Conservation (phyloP, 2,888 invertebrate genomes). For the Cryptus armator region DNA sequence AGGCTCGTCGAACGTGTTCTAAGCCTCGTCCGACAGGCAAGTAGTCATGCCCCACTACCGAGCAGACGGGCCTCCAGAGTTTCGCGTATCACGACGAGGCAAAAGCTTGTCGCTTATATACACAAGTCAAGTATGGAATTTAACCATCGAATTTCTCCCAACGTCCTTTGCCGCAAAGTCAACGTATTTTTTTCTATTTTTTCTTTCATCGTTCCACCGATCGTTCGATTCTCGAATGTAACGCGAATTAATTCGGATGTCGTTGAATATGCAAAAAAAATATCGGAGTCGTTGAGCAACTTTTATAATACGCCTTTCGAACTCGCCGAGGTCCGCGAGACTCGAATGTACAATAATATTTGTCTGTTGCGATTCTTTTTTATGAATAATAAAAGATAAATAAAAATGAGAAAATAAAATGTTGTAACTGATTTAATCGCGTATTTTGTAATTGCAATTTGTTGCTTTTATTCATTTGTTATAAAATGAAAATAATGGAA, state of each 20-base stretch:
- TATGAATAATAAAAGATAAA: too few relatives aligned
- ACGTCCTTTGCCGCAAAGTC: constrained; percentile 8
- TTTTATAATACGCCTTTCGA: neutral
- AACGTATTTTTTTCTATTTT: neutral
- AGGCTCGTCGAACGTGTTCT: constrained; percentile 14
- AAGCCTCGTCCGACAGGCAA: constrained; percentile 10
- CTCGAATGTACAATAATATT: constrained; percentile 2
- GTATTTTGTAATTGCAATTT: too few relatives aligned
- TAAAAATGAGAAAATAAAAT: too few relatives aligned
- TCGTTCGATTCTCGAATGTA: constrained; percentile 13
- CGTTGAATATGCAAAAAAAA: constrained; percentile 10
- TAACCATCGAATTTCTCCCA: constrained; percentile 2
- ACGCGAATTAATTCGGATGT: neutral
- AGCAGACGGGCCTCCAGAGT: constrained; percentile 63
- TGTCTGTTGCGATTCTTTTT: neutral
- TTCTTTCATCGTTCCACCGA: constrained; percentile 2
- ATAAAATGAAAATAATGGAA: too few relatives aligned
- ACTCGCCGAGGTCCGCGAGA: neutral
- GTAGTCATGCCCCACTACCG: constrained; percentile 52
- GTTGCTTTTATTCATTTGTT: too few relatives aligned
- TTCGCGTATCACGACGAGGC: constrained; percentile 61
- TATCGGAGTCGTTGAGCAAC: neutral
- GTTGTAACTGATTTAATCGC: too few relatives aligned
- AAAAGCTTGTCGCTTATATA: neutral
- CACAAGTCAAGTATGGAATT: neutral